Conservation (phyloP, 2,797 vertebrate species). For the Enteromius paludinosus region DNA sequence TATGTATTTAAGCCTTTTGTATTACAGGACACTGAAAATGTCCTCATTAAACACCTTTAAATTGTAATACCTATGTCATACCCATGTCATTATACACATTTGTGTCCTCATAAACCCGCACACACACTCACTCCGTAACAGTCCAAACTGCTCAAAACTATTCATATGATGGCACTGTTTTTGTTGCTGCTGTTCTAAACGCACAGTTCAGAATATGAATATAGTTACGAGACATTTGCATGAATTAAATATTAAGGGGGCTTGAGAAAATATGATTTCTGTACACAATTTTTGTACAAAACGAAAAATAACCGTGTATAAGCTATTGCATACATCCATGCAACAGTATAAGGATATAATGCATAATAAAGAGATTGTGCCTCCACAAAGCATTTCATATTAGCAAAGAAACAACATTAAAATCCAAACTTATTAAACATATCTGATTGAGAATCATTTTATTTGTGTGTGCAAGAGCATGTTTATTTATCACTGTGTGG, state of each 20-base stretch:
- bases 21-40: no score
- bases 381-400: not conserved
- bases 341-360: not conserved
- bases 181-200: not conserved
- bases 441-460: not conserved
- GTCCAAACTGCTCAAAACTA: not conserved
- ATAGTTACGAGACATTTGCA: not conserved
- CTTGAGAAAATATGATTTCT: slow-evolving; percentile 1
- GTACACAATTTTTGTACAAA: not conserved
- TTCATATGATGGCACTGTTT: not conserved
- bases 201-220: not conserved
- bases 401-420: not conserved
- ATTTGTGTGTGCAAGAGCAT: not conserved
- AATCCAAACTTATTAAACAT: no score
- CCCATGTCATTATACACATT: no score
- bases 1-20: no score
- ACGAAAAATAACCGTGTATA: not conserved
- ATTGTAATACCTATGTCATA: no score
- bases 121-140: not conserved
- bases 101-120: no score
- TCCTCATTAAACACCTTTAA: no score
- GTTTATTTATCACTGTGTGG: slow-evolving; percentile 9
- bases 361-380: no score
- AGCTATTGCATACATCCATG: not conserved
- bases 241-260: not conserved